These are phyloP conservation scores for Drosophila subobscura DNA, from an alignment of 1,140 invertebrate genomes.

Conservation along the genomic window DNA sequence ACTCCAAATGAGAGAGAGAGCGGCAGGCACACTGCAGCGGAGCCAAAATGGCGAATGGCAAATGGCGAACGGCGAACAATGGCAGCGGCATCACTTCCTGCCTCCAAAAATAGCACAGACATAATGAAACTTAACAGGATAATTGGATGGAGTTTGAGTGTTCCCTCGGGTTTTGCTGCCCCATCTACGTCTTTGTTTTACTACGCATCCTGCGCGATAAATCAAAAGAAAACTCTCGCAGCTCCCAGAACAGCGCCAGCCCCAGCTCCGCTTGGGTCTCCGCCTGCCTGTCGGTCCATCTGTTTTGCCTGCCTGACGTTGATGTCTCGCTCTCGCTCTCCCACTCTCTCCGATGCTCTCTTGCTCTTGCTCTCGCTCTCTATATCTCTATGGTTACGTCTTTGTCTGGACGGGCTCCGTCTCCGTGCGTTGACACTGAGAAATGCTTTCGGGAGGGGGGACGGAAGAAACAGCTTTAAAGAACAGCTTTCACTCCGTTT, in stretches of 20 bases:
- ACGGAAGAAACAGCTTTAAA: conserved; percentile 47
- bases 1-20: conserved; percentile 9
- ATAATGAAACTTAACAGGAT: conserved; percentile 78
- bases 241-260: not conserved
- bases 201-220: conserved; percentile 50
- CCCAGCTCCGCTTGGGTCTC: too few species aligned
- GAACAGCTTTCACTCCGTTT: conserved; percentile 13
- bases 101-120: conserved; percentile 51
- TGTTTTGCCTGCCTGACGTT: conserved; percentile 16
- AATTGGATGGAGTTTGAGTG: conserved; percentile 70
- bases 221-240: conserved; percentile 51
- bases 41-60: not conserved
- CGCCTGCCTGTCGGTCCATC: conserved; percentile 5
- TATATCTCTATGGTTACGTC: conserved; percentile 12
- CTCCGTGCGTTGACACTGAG: conserved; percentile 52
- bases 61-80: conserved; percentile 22
- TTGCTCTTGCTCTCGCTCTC: too few species aligned
- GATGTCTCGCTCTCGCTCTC: conserved; percentile 19
- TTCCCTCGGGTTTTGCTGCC: conserved; percentile 12
- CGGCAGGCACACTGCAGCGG: not conserved
- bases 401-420: conserved; percentile 1
- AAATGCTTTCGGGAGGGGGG: conserved; percentile 50
- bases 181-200: conserved; percentile 3
- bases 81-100: conserved; percentile 42
- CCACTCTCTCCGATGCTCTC: too few species aligned